Conservation (phyloP, 2,888 invertebrate species). For the Oligia strigilis region DNA sequence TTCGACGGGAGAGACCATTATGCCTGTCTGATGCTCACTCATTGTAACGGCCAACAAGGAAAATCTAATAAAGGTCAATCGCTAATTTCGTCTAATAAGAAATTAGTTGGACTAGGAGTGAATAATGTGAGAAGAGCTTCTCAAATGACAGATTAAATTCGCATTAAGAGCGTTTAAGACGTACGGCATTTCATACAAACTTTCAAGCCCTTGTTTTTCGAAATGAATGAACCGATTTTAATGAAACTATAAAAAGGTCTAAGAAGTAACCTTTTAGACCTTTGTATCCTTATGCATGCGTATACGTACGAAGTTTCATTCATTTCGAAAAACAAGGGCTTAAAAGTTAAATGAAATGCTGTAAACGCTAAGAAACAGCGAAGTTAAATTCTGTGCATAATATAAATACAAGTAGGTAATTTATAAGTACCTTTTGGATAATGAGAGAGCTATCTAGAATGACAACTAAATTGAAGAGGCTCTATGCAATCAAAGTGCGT, state of each 20-base stretch:
- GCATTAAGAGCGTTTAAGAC: too few species aligned
- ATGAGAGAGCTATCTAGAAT: neutral
- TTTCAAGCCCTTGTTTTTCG: too few species aligned
- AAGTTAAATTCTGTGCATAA: neutral
- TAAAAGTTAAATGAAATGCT: too few species aligned
- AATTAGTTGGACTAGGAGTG: slow-evolving; percentile 7
- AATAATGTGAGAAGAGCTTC: neutral
- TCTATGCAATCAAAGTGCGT: neutral
- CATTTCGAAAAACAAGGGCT: too few species aligned
- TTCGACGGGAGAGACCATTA: slow-evolving; percentile 24
- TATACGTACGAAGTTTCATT: too few species aligned
- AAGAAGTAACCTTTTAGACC: too few species aligned
- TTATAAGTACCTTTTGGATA: neutral
- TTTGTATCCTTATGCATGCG: too few species aligned
- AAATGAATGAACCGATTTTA: too few species aligned
- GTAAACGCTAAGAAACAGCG: neutral
- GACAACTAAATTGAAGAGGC: neutral
- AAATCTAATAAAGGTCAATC: slow-evolving; percentile 5
- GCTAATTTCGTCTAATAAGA: neutral
- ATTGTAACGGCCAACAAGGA: neutral
- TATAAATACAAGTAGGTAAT: neutral
- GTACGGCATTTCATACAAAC: too few species aligned
- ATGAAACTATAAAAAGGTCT: too few species aligned
- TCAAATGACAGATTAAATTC: too few species aligned
- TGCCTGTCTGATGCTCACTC: neutral